These are phyloP conservation scores for Mobula hypostoma DNA, from an alignment of 2,113 vertebrate genomes.

Conservation along the genomic window DNA sequence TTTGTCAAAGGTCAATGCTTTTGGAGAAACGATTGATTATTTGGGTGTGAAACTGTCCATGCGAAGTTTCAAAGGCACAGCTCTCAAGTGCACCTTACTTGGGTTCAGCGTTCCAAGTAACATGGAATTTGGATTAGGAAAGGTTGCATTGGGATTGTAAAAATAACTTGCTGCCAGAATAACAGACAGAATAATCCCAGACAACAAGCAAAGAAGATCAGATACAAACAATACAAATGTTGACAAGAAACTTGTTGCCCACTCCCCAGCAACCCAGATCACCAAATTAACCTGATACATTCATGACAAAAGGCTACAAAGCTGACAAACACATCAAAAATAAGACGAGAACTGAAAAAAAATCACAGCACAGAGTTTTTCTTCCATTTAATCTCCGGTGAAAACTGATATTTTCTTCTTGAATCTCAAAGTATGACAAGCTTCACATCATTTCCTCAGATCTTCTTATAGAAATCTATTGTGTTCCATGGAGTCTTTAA, in stretches of 20 bases:
- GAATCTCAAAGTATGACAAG: not conserved
- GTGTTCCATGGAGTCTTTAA: not conserved
- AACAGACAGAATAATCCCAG: not conserved
- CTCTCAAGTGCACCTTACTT: not conserved
- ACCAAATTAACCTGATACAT: constrained; percentile 13
- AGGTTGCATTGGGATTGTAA: not conserved
- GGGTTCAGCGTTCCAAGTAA: constrained; percentile 4
- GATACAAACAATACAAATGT: not conserved
- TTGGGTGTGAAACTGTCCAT: not conserved
- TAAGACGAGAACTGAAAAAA: not conserved
- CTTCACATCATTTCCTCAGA: not conserved
- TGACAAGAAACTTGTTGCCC: not conserved
- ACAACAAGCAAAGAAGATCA: not conserved
- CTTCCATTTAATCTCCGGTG: not conserved
- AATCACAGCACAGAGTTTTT: too few relatives aligned
- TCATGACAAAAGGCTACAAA: not conserved
- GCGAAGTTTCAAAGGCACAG: not conserved
- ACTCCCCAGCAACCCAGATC: not conserved
- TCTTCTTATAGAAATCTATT: not conserved
- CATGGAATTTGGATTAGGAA: not conserved
- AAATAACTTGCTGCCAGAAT: not conserved
- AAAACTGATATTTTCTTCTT: not conserved
- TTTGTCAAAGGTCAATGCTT: not conserved
- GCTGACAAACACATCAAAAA: not conserved
- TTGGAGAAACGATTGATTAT: not conserved